Conservation (phyloP, 2,888 invertebrate genomes). For the Xanthorhoe designata region DNA sequence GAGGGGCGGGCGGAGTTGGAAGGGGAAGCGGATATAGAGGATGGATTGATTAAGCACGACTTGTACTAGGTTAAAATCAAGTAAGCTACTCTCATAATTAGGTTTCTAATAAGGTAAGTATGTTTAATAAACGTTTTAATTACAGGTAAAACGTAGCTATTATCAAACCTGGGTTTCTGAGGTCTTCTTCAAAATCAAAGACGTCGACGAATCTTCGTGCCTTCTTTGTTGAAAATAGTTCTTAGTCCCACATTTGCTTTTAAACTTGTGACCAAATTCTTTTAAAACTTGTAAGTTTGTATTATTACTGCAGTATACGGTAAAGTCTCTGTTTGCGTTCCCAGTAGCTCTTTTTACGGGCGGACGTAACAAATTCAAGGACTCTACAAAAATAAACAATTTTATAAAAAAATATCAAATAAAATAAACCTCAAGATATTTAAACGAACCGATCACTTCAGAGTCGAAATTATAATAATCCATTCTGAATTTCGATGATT, state of each 20-base stretch:
- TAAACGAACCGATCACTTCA: slow-evolving; percentile 60
- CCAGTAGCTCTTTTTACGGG: slow-evolving; percentile 54
- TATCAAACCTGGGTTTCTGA: slow-evolving; percentile 50
- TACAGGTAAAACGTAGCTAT: too few species aligned
- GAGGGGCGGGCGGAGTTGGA: too few species aligned
- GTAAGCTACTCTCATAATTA: too few species aligned
- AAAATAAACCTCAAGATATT: slow-evolving; percentile 34
- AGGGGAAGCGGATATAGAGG: too few species aligned
- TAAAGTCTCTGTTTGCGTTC: slow-evolving; percentile 25
- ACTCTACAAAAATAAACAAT: slow-evolving; percentile 65
- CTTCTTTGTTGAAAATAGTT: not conserved
- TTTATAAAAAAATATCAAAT: slow-evolving; percentile 29
- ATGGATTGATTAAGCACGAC: too few species aligned
- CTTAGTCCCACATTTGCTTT: slow-evolving; percentile 21
- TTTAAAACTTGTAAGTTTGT: slow-evolving; percentile 26
- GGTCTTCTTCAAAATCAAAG: slow-evolving; percentile 57
- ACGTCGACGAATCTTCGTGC: slow-evolving; percentile 48
- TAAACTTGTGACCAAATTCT: slow-evolving; percentile 18
- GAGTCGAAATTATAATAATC: slow-evolving; percentile 59
- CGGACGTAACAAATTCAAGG: slow-evolving; percentile 63
- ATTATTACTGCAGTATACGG: slow-evolving; percentile 31
- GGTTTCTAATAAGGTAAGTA: too few species aligned
- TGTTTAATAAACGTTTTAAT: too few species aligned
- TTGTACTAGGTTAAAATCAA: too few species aligned
- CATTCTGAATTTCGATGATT: slow-evolving; percentile 49